A percentile compares a stretch with the other conserved stretches of the same genome.
Conservation (phyloP, 2,113 vertebrate species). For the Psophia crepitans region DNA sequence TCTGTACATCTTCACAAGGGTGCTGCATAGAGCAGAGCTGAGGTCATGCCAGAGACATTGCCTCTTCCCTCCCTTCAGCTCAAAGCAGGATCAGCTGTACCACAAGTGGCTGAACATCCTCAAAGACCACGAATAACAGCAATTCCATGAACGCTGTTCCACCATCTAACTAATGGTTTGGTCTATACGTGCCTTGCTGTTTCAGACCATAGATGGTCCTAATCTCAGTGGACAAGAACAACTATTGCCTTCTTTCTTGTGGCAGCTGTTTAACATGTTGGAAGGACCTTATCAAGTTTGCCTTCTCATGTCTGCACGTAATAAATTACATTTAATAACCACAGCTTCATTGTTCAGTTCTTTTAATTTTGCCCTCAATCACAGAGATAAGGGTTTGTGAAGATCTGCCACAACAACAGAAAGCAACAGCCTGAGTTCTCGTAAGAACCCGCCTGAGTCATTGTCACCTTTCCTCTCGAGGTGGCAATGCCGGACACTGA, state of each 20-base stretch:
- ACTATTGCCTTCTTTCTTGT: neutral
- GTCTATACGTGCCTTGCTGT: neutral
- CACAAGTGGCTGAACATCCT: neutral
- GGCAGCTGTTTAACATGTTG: neutral
- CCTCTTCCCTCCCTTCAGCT: neutral
- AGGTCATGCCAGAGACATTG: neutral
- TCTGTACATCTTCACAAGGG: neutral
- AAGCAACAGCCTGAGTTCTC: neutral
- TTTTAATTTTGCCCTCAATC: neutral
- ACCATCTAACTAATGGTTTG: neutral
- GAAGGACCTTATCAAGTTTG: neutral
- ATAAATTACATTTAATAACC: neutral
- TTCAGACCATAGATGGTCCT: neutral
- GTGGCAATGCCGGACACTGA: neutral
- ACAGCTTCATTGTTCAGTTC: neutral
- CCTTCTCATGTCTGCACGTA: neutral
- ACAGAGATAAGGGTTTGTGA: neutral
- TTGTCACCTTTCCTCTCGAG: neutral
- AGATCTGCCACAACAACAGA: neutral
- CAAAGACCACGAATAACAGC: neutral
- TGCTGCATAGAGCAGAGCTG: neutral
- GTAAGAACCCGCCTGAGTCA: neutral
- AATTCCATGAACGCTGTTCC: neutral
- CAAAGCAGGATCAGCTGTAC: neutral
- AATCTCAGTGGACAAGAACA: neutral